These are phyloP conservation scores for Aldrovandia affinis DNA, from an alignment of 2,797 vertebrate species.

Conservation along the genomic window DNA sequence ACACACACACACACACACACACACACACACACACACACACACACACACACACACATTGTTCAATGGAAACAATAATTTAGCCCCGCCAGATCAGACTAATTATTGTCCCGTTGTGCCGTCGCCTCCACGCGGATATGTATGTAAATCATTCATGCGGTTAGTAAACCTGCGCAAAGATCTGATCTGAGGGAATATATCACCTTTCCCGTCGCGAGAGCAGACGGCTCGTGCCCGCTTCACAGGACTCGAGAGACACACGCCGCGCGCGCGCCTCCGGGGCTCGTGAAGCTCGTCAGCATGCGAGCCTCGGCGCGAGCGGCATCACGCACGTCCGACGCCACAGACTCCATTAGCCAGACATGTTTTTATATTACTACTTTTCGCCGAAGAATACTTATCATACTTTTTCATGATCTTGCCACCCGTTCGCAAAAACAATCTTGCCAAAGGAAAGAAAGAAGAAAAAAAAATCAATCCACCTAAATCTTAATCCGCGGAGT, in stretches of 20 bases:
- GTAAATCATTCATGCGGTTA: constrained; percentile 11
- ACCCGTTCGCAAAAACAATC: constrained; percentile 15
- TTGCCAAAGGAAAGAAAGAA: too few relatives aligned
- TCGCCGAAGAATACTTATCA: constrained; percentile 34
- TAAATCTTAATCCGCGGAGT: constrained; percentile 36
- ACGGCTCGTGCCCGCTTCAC: background rate
- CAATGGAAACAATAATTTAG: background rate
- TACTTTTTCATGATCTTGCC: constrained; percentile 29
- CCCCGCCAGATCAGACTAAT: background rate
- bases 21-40: background rate
- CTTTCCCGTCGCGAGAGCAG: background rate
- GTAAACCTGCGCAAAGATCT: background rate
- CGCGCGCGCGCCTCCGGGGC: constrained; percentile 21
- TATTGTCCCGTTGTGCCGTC: background rate
- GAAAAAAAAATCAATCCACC: constrained; percentile 35
- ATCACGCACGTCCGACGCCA: constrained; percentile 36
- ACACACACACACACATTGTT: too few relatives aligned
- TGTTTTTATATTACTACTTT: constrained; percentile 34
- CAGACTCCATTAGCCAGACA: constrained; percentile 29
- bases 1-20: background rate
- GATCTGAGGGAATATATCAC: constrained; percentile 22
- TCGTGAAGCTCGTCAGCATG: constrained; percentile 21
- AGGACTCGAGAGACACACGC: constrained; percentile 29
- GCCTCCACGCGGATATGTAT: background rate
- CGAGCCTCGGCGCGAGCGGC: background rate